phyloP scores from a whole-genome alignment of 2,888 invertebrate genomes.

The Synanthedon myopaeformis region DNA sequence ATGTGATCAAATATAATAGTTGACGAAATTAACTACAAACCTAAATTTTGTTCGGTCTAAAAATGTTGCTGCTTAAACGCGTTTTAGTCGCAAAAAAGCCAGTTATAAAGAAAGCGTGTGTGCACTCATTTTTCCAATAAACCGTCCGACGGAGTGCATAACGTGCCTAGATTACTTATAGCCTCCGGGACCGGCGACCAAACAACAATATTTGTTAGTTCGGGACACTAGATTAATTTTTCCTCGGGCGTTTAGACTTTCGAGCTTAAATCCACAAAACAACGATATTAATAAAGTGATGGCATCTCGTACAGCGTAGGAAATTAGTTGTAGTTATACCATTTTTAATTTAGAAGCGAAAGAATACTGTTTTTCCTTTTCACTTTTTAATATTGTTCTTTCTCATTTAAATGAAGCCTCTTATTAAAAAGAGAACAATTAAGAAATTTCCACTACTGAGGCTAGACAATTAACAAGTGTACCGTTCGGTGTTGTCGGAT shows the following conservation, averaged over 20 bases:
- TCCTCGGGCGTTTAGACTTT: slow-evolving; percentile 42
- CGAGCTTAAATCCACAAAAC: not conserved
- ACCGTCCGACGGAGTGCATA: slow-evolving; percentile 51
- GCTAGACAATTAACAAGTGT: not conserved
- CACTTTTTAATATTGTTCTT: not conserved
- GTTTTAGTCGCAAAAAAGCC: too few species aligned
- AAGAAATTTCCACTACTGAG: slow-evolving; percentile 11
- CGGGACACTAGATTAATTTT: slow-evolving; percentile 61
- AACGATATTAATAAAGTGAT: too few species aligned
- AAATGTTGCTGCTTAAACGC: too few species aligned
- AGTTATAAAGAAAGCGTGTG: slow-evolving; percentile 7
- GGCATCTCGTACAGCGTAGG: too few species aligned
- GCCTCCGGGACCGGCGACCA: slow-evolving; percentile 42
- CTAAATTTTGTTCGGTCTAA: too few species aligned
- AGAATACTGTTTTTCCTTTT: not conserved
- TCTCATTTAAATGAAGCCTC: slow-evolving; percentile 12
- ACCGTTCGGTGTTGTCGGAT: not conserved
- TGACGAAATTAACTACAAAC: too few species aligned
- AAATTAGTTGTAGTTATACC: too few species aligned
- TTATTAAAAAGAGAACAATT: slow-evolving; percentile 12
- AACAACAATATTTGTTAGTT: slow-evolving; percentile 62
- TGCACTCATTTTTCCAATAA: slow-evolving; percentile 55
- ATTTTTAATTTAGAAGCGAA: not conserved
- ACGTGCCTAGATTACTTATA: slow-evolving; percentile 63
- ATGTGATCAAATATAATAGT: too few species aligned